Evolutionary conservation across 2,113 vertebrate species (phyloP).

Genomic region (Tauraco erythrolophus): DNA sequence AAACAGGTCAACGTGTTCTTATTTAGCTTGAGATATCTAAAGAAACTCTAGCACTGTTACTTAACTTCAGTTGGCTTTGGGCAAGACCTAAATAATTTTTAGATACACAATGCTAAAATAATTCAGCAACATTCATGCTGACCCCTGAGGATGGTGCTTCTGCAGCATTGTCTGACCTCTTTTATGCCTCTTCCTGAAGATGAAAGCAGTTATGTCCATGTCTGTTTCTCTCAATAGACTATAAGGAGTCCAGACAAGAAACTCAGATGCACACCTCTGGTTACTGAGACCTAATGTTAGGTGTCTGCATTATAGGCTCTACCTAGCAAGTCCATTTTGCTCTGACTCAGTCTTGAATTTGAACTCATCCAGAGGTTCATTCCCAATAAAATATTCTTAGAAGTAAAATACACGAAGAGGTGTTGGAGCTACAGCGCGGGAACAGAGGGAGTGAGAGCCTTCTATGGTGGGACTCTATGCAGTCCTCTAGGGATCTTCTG

Average conservation of each 20-base stretch:
- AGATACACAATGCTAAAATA: background rate
- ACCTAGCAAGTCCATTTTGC: background rate
- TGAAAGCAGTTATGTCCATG: background rate
- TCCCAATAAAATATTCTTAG: background rate
- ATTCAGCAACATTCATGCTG: background rate
- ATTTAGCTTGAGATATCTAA: background rate
- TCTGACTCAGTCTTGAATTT: background rate
- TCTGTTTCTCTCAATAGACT: background rate
- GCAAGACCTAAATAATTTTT: background rate
- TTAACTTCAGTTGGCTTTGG: background rate
- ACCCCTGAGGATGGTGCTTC: background rate
- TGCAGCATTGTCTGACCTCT: background rate
- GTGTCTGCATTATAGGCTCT: background rate
- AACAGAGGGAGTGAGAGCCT: background rate
- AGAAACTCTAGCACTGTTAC: background rate
- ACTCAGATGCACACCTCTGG: background rate
- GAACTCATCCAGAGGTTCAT: background rate
- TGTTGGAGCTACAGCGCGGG: background rate
- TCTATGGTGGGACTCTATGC: background rate
- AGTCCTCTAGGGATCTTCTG: background rate
- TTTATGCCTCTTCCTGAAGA: background rate
- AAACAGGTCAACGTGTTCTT: background rate
- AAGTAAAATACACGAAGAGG: background rate
- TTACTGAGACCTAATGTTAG: background rate
- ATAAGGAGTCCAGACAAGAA: background rate